Evolutionary conservation across 2,113 vertebrate species (phyloP).

Genomic region (Burhinus oedicnemus): DNA sequence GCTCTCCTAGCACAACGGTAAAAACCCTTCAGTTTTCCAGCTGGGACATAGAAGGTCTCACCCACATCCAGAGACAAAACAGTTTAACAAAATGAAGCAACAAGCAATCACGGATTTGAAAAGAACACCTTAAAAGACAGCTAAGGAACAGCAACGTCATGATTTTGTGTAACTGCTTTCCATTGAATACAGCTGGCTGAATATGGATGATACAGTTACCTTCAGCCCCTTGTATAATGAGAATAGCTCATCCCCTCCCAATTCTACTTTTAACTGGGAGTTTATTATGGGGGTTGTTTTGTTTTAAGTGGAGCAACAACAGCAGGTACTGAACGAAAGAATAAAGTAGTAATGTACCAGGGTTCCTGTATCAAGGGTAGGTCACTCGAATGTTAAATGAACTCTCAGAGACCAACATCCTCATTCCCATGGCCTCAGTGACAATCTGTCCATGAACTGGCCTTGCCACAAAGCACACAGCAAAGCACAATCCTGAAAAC

Average conservation of each 20-base stretch:
- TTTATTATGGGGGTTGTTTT: background rate
- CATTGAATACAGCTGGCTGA: background rate
- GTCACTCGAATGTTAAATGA: background rate
- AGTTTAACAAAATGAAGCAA: background rate
- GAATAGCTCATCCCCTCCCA: background rate
- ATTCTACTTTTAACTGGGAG: background rate
- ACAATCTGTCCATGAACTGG: background rate
- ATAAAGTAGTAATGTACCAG: background rate
- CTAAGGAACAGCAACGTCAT: background rate
- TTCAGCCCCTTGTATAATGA: background rate
- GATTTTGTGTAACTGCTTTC: background rate
- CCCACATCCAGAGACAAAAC: background rate
- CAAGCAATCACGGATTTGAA: background rate
- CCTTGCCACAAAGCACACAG: conserved; percentile 19
- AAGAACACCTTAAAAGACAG: background rate
- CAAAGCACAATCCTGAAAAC: conserved; percentile 44
- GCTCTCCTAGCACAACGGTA: background rate
- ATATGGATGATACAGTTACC: background rate
- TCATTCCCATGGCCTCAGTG: conserved; percentile 15
- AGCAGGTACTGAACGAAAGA: background rate
- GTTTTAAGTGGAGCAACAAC: background rate
- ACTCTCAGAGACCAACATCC: conserved; percentile 1
- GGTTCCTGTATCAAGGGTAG: background rate
- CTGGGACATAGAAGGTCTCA: background rate
- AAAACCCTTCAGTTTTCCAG: background rate